These are phyloP conservation scores for Sylvia atricapilla DNA, from an alignment of 2,113 vertebrate species.

Conservation along the genomic window DNA sequence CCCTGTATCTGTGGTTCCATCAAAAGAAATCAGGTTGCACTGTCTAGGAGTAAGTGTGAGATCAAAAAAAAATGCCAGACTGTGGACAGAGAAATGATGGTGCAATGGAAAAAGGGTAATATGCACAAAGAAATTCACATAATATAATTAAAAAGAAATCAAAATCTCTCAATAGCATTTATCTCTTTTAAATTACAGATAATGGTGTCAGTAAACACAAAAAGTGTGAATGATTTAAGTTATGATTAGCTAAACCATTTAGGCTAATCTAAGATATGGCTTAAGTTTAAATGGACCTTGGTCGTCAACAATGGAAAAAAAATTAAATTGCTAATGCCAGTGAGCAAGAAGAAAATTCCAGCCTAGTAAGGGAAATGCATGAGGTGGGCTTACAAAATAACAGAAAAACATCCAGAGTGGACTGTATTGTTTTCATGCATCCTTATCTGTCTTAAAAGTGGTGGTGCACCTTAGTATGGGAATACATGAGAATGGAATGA, in stretches of 20 bases:
- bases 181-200: not conserved
- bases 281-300: not conserved
- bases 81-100: not conserved
- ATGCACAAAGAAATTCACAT: not conserved
- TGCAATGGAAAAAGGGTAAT: not conserved
- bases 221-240: not conserved
- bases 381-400: not conserved
- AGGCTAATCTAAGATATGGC: not conserved
- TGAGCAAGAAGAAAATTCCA: not conserved
- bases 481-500: not conserved
- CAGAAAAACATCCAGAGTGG: not conserved
- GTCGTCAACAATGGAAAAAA: not conserved
- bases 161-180: not conserved
- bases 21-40: constrained; percentile 50
- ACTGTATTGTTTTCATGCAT: not conserved
- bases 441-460: not conserved
- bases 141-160: not conserved
- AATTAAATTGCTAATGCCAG: not conserved
- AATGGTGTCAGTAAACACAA: not conserved
- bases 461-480: accelerated
- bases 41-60: constrained; percentile 30
- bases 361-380: not conserved
- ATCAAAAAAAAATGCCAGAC: constrained; percentile 1
- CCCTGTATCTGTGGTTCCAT: constrained; percentile 12
- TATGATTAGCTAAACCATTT: not conserved